Conservation (phyloP, 2,797 vertebrate species). For the Apogon hyalosoma region DNA sequence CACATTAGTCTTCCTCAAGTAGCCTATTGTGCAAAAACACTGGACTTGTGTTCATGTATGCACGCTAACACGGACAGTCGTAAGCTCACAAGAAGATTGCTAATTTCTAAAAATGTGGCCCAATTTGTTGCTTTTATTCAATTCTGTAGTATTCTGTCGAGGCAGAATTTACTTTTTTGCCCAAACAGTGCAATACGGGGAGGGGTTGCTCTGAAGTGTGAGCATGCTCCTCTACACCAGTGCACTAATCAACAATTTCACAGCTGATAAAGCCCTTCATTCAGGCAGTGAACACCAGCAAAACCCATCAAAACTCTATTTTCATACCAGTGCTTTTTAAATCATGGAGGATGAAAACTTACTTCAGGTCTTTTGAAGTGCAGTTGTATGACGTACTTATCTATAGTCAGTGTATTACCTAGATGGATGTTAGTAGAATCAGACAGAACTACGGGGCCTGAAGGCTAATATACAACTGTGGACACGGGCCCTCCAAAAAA, state of each 20-base stretch:
- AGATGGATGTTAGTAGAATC: too few species aligned
- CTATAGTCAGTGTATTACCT: too few species aligned
- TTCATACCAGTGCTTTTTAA: constrained; percentile 6
- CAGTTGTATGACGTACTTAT: background rate
- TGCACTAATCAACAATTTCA: constrained; percentile 41
- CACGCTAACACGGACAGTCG: background rate
- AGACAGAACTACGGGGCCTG: too few species aligned
- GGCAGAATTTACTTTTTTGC: constrained; percentile 26
- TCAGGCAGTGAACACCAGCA: constrained; percentile 15
- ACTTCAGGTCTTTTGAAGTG: background rate
- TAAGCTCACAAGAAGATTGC: background rate
- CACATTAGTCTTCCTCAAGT: background rate
- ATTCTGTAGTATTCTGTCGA: background rate
- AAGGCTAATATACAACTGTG: too few species aligned
- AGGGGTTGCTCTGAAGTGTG: constrained; percentile 8
- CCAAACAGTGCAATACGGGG: constrained; percentile 16
- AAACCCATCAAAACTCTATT: constrained; percentile 30
- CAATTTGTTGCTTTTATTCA: constrained; percentile 1
- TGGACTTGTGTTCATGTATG: background rate
- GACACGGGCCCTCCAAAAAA: too few species aligned
- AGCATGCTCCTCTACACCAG: constrained; percentile 19
- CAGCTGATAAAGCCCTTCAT: constrained; percentile 31
- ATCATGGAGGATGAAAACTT: constrained; percentile 6
- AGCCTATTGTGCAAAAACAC: background rate
- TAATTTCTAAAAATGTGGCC: background rate